Percentiles rank a stretch among this genome's conserved stretches.
Conservation (phyloP, 2,888 invertebrate genomes). For the Conistra vaccinii region DNA sequence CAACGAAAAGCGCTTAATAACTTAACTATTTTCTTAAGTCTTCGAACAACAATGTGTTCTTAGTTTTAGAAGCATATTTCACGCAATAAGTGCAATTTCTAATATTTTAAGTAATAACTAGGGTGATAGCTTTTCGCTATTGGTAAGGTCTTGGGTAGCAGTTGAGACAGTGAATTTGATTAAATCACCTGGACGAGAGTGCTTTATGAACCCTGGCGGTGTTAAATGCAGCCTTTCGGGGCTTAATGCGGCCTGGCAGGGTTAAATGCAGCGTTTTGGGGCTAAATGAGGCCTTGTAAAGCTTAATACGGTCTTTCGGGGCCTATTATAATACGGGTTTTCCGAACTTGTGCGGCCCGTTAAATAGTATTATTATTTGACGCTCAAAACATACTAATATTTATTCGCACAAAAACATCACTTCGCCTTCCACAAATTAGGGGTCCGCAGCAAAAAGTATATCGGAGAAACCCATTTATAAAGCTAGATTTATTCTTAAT, state of each 20-base stretch:
- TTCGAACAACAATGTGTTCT: conserved; percentile 63
- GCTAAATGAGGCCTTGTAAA: not conserved
- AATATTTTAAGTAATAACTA: conserved; percentile 30
- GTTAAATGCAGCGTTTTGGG: not conserved
- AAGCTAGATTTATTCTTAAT: conserved; percentile 2
- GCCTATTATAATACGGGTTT: not conserved
- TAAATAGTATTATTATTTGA: not conserved
- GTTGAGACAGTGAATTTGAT: conserved; percentile 28
- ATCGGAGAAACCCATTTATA: not conserved
- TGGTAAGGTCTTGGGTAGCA: conserved; percentile 27
- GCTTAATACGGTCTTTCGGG: not conserved
- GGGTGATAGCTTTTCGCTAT: conserved; percentile 33
- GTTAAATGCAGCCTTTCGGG: not conserved
- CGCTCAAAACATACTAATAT: not conserved
- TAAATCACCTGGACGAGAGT: not conserved
- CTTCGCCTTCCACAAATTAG: not conserved
- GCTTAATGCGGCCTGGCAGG: not conserved
- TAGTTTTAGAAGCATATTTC: conserved; percentile 62
- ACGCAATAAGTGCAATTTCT: conserved; percentile 62
- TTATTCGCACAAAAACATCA: not conserved
- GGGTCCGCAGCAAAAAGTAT: not conserved
- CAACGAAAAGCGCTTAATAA: conserved; percentile 30
- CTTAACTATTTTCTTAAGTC: conserved; percentile 36
- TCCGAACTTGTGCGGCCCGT: not conserved
- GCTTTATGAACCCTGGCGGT: not conserved